Evolutionary conservation across 2,113 vertebrate species (phyloP).

Genomic region (Chiloscyllium plagiosum): DNA sequence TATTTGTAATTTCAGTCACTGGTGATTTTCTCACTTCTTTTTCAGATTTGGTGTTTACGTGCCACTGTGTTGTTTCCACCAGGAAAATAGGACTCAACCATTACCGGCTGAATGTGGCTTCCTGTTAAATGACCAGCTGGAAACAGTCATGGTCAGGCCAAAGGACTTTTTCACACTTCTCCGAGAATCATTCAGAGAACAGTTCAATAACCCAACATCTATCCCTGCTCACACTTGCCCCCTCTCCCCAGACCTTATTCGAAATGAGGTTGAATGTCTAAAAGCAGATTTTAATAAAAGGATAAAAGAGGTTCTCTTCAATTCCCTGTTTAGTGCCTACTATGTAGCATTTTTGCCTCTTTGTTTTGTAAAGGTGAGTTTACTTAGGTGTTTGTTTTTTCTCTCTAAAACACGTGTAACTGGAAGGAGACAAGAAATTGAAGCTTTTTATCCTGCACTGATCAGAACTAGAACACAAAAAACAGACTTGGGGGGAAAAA

Average conservation of each 20-base stretch:
- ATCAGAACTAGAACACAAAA: no score
- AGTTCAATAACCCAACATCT: conserved; percentile 75
- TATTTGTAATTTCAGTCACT: not conserved
- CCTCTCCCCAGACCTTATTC: conserved; percentile 87
- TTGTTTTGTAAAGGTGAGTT: conserved; percentile 90
- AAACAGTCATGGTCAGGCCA: conserved; percentile 69
- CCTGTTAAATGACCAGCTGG: conserved; percentile 68
- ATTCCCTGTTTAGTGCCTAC: conserved; percentile 97
- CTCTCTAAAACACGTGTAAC: not conserved
- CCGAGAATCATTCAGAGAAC: conserved; percentile 83
- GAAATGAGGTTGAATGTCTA: conserved; percentile 90
- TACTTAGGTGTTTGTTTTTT: conserved; percentile 32
- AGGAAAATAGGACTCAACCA: conserved; percentile 76
- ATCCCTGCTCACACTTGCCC: conserved; percentile 90
- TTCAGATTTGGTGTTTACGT: conserved; percentile 91
- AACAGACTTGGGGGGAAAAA: no score
- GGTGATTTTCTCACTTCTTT: conserved; percentile 34
- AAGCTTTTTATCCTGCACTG: no score
- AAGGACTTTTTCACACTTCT: conserved; percentile 86
- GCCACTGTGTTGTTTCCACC: conserved; percentile 94
- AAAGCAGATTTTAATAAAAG: conserved; percentile 95
- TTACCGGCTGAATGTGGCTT: conserved; percentile 71
- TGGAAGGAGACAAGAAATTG: no score
- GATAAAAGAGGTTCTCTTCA: conserved; percentile 98
- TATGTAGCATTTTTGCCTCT: conserved; percentile 94